These are phyloP conservation scores for Monopterus albus DNA, from an alignment of 2,113 vertebrate genomes.

Conservation along the genomic window DNA sequence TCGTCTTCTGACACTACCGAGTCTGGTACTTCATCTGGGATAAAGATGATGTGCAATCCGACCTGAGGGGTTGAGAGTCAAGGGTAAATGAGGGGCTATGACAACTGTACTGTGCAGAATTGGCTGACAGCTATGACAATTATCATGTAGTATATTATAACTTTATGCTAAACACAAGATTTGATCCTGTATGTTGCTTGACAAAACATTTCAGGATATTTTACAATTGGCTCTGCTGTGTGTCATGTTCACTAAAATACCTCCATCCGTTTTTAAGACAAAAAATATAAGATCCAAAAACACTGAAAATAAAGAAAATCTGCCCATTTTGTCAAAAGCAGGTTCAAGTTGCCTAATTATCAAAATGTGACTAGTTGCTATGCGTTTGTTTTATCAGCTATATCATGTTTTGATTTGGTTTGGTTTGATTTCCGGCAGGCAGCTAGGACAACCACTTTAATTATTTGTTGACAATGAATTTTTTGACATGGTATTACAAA, in stretches of 20 bases:
- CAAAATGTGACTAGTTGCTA: conserved; percentile 8
- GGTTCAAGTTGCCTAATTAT: not conserved
- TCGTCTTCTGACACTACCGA: conserved; percentile 65
- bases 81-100: conserved; percentile 69
- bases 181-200: conserved; percentile 31
- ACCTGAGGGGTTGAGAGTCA: conserved; percentile 64
- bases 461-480: conserved; percentile 15
- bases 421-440: not conserved
- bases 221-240: conserved; percentile 9
- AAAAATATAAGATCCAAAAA: conserved; percentile 4
- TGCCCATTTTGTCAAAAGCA: not conserved
- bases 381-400: conserved; percentile 12
- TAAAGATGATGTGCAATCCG: conserved; percentile 74
- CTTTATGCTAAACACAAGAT: conserved; percentile 55
- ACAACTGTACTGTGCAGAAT: conserved; percentile 20
- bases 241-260: not conserved
- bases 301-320: conserved; percentile 11
- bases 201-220: conserved; percentile 56
- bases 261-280: not conserved
- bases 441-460: conserved; percentile 31
- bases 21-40: conserved; percentile 73
- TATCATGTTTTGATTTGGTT: conserved; percentile 11
- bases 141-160: conserved; percentile 54
- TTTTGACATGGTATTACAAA: conserved; percentile 43
- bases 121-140: conserved; percentile 71